These are phyloP conservation scores for Zapornia atra DNA, from an alignment of 2,113 vertebrate genomes.

Conservation along the genomic window DNA sequence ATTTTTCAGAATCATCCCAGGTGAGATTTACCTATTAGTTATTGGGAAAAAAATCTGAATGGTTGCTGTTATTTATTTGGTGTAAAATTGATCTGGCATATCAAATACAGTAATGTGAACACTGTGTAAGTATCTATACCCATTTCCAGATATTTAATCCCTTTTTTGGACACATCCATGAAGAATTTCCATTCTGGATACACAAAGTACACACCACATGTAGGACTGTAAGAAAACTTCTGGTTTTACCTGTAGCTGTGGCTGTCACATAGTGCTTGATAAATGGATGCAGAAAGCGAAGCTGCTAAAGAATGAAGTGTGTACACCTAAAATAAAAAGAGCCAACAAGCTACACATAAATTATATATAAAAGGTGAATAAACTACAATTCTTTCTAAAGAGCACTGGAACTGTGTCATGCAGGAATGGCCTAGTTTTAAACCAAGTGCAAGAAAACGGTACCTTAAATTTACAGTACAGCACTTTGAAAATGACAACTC, in stretches of 20 bases:
- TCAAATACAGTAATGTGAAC: background rate
- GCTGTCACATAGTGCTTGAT: slow-evolving; percentile 97
- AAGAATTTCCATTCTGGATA: background rate
- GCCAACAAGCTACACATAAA: background rate
- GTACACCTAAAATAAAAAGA: slow-evolving; percentile 83
- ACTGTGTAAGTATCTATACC: background rate
- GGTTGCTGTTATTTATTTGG: background rate
- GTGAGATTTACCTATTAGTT: background rate
- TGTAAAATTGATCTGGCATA: background rate
- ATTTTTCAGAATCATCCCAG: background rate
- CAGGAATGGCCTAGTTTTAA: background rate
- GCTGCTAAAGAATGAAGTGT: slow-evolving; percentile 94
- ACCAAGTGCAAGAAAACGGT: background rate
- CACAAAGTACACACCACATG: background rate
- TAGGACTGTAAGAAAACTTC: background rate
- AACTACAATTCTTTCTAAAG: background rate
- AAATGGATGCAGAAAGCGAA: slow-evolving; percentile 96
- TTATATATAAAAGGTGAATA: background rate
- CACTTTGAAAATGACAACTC: background rate
- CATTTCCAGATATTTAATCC: background rate
- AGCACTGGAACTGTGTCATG: background rate
- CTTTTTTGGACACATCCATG: background rate
- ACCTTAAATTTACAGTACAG: background rate
- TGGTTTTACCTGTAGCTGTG: slow-evolving; percentile 95
- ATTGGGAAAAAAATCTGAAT: background rate